Conservation (phyloP, 2,113 vertebrate species). For the Amia ocellicauda region DNA sequence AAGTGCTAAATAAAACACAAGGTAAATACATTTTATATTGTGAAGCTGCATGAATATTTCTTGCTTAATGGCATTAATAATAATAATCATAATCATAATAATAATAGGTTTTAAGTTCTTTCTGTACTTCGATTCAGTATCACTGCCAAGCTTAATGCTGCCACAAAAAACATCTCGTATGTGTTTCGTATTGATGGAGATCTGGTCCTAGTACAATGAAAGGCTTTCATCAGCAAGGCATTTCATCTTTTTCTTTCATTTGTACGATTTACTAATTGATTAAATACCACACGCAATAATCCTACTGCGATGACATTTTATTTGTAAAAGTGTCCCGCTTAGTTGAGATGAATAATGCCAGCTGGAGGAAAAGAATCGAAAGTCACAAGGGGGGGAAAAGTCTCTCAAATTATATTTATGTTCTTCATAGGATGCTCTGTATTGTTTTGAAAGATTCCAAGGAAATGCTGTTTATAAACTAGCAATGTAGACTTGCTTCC, state of each 20-base stretch:
- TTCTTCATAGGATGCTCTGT: too few species aligned
- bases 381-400: too few species aligned
- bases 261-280: conserved; percentile 54
- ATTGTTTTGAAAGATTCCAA: too few species aligned
- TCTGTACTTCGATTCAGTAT: too few species aligned
- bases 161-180: too few species aligned
- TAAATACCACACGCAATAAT: conserved; percentile 46
- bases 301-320: conserved; percentile 59
- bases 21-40: neutral
- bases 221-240: conserved; percentile 58
- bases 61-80: conserved; percentile 8
- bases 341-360: conserved; percentile 41
- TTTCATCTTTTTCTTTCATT: conserved; percentile 22
- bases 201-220: conserved; percentile 54
- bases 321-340: conserved; percentile 47
- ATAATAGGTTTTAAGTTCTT: too few species aligned
- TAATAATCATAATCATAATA: neutral
- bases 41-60: too few species aligned
- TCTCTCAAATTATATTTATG: too few species aligned
- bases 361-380: conserved; percentile 36
- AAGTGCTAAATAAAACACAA: neutral
- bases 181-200: conserved; percentile 44
- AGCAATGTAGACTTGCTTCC: too few species aligned
- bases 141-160: too few species aligned
- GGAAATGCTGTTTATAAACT: too few species aligned